Evolutionary conservation across 2,113 vertebrate genomes (phyloP).

Genomic region (Daphoenositta chrysoptera): DNA sequence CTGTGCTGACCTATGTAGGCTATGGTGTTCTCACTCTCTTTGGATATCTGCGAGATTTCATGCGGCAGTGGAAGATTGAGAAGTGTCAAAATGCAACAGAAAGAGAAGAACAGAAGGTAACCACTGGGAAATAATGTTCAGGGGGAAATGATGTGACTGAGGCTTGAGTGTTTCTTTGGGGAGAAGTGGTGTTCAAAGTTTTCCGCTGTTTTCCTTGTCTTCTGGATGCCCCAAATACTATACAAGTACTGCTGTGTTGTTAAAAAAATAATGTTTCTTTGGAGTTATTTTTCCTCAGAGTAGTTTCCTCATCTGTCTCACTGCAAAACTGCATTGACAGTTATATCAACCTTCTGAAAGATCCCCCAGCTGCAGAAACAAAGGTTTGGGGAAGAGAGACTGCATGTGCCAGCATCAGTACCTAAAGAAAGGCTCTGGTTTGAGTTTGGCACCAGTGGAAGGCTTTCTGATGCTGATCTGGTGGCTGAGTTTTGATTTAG

Average conservation of each 20-base stretch:
- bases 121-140: background rate
- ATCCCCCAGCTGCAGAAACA: background rate
- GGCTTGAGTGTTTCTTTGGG: background rate
- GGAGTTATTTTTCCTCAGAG: background rate
- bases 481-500: background rate
- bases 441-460: background rate
- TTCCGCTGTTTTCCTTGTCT: background rate
- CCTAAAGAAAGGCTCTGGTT: background rate
- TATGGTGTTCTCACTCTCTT: conserved; percentile 97
- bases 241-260: background rate
- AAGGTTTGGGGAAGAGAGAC: background rate
- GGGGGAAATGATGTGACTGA: background rate
- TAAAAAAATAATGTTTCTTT: background rate
- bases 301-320: background rate
- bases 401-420: background rate
- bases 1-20: conserved; percentile 94
- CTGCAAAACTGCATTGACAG: background rate
- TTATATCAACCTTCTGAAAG: background rate
- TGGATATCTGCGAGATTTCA: conserved; percentile 94
- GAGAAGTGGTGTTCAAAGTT: background rate
- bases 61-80: conserved; percentile 92
- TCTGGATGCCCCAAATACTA: background rate
- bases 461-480: background rate
- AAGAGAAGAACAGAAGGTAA: conserved; percentile 92
- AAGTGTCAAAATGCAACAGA: conserved; percentile 91